Evolutionary conservation across 2,797 vertebrate genomes (phyloP).

Genomic region (Podarcis siculus): DNA sequence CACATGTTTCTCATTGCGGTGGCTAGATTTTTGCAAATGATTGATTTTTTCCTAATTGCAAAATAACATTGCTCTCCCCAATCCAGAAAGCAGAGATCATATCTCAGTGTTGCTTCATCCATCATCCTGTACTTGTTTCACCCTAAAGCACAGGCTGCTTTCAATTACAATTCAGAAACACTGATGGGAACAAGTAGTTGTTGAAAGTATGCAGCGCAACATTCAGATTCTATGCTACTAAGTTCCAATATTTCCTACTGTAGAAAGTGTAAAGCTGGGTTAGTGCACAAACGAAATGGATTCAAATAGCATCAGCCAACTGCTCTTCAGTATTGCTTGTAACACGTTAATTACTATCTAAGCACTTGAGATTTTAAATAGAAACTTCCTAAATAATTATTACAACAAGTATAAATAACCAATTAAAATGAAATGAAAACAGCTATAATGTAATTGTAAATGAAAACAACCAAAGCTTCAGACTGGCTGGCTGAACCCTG

Average conservation of each 20-base stretch:
- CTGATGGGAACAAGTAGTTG: not conserved
- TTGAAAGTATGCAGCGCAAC: not conserved
- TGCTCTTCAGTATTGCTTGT: not conserved
- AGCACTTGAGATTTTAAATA: not conserved
- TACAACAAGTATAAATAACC: not conserved
- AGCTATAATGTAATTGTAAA: not conserved
- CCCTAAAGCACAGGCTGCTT: not conserved
- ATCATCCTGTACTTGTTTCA: not conserved
- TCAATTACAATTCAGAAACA: constrained; percentile 3
- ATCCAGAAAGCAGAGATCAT: not conserved
- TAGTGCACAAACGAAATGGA: not conserved
- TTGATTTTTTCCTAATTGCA: not conserved
- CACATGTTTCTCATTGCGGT: not conserved
- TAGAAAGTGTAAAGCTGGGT: not conserved
- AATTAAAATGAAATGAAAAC: not conserved
- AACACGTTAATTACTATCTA: not conserved
- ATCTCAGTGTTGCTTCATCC: not conserved
- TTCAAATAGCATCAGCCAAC: not conserved
- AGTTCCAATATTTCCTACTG: not conserved
- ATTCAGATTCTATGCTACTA: not conserved
- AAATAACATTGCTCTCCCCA: not conserved
- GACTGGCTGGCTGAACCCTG: not conserved
- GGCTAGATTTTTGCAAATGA: not conserved
- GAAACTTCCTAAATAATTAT: not conserved
- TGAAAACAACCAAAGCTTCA: not conserved